Base-by-base conservation (phyloP, 2,888 invertebrate species). In the Exephanes ischioxanthus region DNA sequence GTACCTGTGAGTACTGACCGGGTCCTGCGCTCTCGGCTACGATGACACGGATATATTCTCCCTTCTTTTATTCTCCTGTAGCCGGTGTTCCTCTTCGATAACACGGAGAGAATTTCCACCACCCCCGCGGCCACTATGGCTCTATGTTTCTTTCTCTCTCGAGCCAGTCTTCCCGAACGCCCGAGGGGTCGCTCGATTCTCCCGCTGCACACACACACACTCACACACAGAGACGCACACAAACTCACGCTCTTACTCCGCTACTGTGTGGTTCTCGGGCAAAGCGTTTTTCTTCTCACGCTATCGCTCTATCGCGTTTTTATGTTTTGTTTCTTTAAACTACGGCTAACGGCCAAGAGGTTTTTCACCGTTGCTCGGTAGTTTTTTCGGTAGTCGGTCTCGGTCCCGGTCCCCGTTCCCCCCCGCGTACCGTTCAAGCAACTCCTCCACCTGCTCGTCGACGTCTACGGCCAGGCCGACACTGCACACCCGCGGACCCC, bases 131-230 rank as follows among this genome's bases (percentile, higher is more conserved):
- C 33, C 4, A 67, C 77, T 84, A 81, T 83, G 61, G 87, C 86
- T 87, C 85, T 80, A 78, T 77, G 81, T 84, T 68, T 70, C 83
- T 85, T 85, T 88, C 83, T 83, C 85, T 75, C 68, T 55, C 78
- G 58, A 73, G 72, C 78, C 45, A 78, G 80, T 73, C 78, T 82
- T 82, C 51, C 73, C 82, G 81, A 81, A 81, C 78, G 77, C 48
- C 67, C 78, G 73, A 84, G 82, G 85, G 81, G 81, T 82, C 81
- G 85, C 78, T 85, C 85, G 85, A 82, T 85, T 82, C 78, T 85
- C 82, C 78, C 78, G 78, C 85, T 81, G 81, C 82, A 61, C 80
- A 77, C 80, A 61, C 72, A 41, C 37, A 53, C 3, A 45, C 53
- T 53, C 79, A 70, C 79, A 53, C 61, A 75, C 53, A 70, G 45